Evolutionary conservation across 2,113 vertebrate genomes (phyloP), one percentile per base, ranked within the genome.

Genomic region (Burhinus bistriatus): DNA sequence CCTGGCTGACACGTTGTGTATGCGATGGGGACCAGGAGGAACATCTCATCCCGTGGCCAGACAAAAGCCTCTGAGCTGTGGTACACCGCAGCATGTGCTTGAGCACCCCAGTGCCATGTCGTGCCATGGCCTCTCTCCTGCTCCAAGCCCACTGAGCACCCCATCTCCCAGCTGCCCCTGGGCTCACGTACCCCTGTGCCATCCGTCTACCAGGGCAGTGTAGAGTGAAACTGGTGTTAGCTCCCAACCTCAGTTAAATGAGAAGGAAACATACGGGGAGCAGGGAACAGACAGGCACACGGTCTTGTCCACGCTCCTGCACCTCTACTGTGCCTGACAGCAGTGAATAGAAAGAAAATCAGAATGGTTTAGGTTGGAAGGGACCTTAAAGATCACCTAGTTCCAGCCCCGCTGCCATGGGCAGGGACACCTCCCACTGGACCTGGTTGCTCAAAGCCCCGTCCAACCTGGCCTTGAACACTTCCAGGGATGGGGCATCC

Each of bases 101-200:
- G 59, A 82, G 69, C 70, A 44, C 45, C 44, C 49, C 2, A 0
- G 1, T 49, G 57, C 47, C 22, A 8, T 1, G 0, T 15, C 2
- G 13, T 70, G 70, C 88, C 52, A 0, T 2, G 71, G 15, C 14
- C 52, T 20, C 9, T 36, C 21, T 57, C 32, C 62, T 64, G 54
- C 69, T 71, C 79, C 49, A 3, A 34, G 23, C 29, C 36, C 65
- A 51, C 55, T 3, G n/a, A 51, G 81, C 51, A 25, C 14, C 54
- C 73, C 47, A 3, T 1, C 5, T 26, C 32, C 40, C 52, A 38
- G 7, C 12, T 0, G 7, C 12, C 0, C 0, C n/a, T 4, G 8
- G 26, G 69, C 78, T 87, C 51, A 15, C 27, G 4, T 55, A 19
- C 23, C 58, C 32, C 68, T 29, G 36, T 66, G 40, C 4, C 7